These are phyloP conservation scores for Drosophila kanekoi DNA, from an alignment of 2,888 invertebrate species.

Conservation along the genomic window DNA sequence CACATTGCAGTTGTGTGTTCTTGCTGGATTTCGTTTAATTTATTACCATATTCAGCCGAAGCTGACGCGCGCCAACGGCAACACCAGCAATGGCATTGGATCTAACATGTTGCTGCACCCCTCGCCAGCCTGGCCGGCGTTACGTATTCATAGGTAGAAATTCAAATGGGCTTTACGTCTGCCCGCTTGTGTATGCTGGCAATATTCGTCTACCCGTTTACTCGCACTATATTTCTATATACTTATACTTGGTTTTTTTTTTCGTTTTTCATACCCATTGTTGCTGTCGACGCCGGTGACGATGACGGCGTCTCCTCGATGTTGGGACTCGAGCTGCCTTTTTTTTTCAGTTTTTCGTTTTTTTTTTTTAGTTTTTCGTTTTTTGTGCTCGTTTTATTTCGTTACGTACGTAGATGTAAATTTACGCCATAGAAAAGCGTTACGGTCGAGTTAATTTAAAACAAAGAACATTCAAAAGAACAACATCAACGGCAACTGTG, in stretches of 20 bases:
- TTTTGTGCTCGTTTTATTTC: slow-evolving; percentile 65
- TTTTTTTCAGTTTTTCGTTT: slow-evolving; percentile 20
- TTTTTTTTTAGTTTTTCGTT: slow-evolving; percentile 17
- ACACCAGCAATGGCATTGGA: slow-evolving; percentile 65
- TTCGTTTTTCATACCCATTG: slow-evolving; percentile 56
- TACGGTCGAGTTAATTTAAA: slow-evolving; percentile 84
- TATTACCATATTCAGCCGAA: slow-evolving; percentile 81
- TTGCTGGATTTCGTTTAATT: slow-evolving; percentile 76
- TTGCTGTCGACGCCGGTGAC: slow-evolving; percentile 59
- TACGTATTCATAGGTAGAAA: slow-evolving; percentile 41
- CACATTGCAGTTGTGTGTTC: slow-evolving; percentile 23
- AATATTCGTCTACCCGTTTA: slow-evolving; percentile 22
- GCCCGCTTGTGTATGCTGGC: slow-evolving; percentile 13
- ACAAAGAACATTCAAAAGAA: slow-evolving; percentile 84
- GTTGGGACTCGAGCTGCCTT: slow-evolving; percentile 56
- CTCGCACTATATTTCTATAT: slow-evolving; percentile 25
- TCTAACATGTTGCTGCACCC: slow-evolving; percentile 39
- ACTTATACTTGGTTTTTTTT: slow-evolving; percentile 5
- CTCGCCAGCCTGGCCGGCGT: slow-evolving; percentile 7
- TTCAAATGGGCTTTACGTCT: slow-evolving; percentile 64
- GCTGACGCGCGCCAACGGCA: slow-evolving; percentile 74
- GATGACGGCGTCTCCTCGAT: slow-evolving; percentile 71
- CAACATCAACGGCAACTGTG: slow-evolving; percentile 73
- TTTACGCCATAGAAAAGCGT: slow-evolving; percentile 85
- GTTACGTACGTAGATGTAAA: slow-evolving; percentile 81